Evolutionary conservation across 1,140 invertebrate genomes (phyloP).

Genomic region (Tetramorium parvispinum): DNA sequence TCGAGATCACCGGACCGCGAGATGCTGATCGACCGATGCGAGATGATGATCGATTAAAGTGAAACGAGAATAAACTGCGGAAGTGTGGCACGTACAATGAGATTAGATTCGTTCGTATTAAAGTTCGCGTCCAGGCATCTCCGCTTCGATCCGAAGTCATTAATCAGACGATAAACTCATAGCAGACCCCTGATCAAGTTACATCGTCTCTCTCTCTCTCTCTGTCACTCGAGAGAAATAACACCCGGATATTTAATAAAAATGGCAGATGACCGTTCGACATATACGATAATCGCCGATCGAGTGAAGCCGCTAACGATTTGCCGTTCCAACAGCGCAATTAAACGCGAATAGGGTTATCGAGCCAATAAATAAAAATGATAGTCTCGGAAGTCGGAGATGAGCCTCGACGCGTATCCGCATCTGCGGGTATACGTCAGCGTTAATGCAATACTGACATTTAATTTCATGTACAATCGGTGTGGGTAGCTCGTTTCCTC

Average conservation of each 20-base stretch:
- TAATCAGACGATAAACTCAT: constrained; percentile 53
- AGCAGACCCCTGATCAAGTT: neutral
- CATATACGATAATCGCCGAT: constrained; percentile 1
- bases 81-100: constrained; percentile 23
- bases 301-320: neutral
- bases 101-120: constrained; percentile 49
- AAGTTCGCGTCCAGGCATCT: constrained; percentile 1
- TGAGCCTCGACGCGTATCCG: neutral
- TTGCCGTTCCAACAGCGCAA: constrained; percentile 17
- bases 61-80: constrained; percentile 47
- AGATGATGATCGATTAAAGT: constrained; percentile 41
- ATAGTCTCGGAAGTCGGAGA: neutral
- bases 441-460: neutral
- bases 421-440: constrained; percentile 5
- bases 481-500: neutral
- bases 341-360: constrained; percentile 35
- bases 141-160: neutral
- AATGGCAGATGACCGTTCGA: neutral
- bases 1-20: neutral
- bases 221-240: constrained; percentile 25
- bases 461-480: constrained; percentile 22
- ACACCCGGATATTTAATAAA: constrained; percentile 34
- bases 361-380: constrained; percentile 30
- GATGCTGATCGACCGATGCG: constrained; percentile 4
- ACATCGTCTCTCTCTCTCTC: neutral